Evolutionary conservation across 2,797 vertebrate species (phyloP).

Genomic region (Epinephelus malabaricus): DNA sequence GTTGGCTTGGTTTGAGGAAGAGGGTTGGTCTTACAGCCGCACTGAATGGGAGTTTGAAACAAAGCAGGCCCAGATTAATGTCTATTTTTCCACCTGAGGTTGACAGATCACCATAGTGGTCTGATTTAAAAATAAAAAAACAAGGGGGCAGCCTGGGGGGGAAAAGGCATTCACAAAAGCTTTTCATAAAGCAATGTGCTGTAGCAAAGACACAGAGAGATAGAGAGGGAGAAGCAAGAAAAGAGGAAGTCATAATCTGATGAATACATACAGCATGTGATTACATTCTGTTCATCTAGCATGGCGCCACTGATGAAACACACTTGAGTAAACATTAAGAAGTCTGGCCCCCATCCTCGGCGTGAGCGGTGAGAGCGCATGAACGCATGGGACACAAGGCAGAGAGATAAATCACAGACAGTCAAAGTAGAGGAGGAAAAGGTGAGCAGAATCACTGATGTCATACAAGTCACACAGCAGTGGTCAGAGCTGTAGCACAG

Average conservation of each 20-base stretch:
- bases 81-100: constrained; percentile 62
- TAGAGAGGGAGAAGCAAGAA: constrained; percentile 68
- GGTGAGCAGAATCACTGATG: constrained; percentile 78
- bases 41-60: constrained; percentile 50
- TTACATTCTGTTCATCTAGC: constrained; percentile 70
- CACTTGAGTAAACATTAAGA: constrained; percentile 66
- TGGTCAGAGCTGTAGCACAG: constrained; percentile 65
- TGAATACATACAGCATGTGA: constrained; percentile 71
- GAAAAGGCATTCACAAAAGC: constrained; percentile 70
- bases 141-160: constrained; percentile 66
- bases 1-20: constrained; percentile 47
- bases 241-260: constrained; percentile 68
- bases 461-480: constrained; percentile 78
- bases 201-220: constrained; percentile 68
- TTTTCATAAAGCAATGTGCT: constrained; percentile 70
- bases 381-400: constrained; percentile 69
- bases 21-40: constrained; percentile 56
- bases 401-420: constrained; percentile 70
- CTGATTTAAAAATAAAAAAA: constrained; percentile 48
- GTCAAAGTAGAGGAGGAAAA: constrained; percentile 69
- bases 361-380: constrained; percentile 64
- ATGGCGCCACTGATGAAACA: constrained; percentile 66
- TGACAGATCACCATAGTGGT: constrained; percentile 56
- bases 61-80: constrained; percentile 54
- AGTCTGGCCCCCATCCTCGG: constrained; percentile 61